Percentiles rank a stretch among this genome's conserved stretches.
phyloP scores from a whole-genome alignment of 2,888 invertebrate genomes.

The Eurois occulta region DNA sequence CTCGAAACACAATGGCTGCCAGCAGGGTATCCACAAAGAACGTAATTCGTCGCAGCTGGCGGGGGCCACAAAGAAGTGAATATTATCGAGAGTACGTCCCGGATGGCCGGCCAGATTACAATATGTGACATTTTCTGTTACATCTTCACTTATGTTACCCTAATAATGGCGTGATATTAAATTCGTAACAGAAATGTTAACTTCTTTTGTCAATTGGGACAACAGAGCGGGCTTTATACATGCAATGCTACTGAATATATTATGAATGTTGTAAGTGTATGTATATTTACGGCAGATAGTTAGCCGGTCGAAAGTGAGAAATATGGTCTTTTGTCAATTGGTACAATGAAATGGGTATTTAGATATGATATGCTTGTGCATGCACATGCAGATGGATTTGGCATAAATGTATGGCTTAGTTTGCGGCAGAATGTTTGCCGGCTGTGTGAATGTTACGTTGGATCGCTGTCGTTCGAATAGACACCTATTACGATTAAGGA shows the following conservation, averaged over 20 bases:
- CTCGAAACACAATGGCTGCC: slow-evolving; percentile 75
- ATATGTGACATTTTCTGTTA: slow-evolving; percentile 67
- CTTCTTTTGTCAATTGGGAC: neutral
- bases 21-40: slow-evolving; percentile 76
- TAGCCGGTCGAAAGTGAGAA: neutral
- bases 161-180: slow-evolving; percentile 56
- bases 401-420: neutral
- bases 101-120: slow-evolving; percentile 69
- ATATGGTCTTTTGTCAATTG: neutral
- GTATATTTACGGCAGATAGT: neutral
- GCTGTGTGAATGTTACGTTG: neutral
- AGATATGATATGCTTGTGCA: neutral
- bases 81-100: slow-evolving; percentile 72
- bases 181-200: slow-evolving; percentile 20
- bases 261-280: neutral
- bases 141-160: slow-evolving; percentile 54
- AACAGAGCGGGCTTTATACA: neutral
- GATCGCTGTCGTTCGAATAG: neutral
- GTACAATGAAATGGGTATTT: too few species aligned
- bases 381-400: neutral
- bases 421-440: too few species aligned
- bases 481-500: neutral
- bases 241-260: neutral
- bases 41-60: slow-evolving; percentile 82
- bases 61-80: slow-evolving; percentile 78